Evolutionary conservation across 2,113 vertebrate species (phyloP).

Genomic region (Etheostoma spectabile): DNA sequence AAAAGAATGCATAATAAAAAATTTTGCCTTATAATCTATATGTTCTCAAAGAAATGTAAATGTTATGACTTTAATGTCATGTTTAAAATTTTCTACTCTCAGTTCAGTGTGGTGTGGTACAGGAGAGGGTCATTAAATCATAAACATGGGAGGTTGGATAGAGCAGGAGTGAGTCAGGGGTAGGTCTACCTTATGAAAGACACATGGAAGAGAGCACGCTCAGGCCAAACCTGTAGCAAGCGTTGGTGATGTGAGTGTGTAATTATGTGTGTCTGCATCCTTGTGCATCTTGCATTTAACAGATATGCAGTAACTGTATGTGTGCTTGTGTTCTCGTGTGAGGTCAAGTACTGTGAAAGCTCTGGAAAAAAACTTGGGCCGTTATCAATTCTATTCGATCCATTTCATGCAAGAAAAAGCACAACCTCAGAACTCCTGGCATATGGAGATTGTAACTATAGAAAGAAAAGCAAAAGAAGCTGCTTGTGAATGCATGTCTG

Average conservation of each 20-base stretch:
- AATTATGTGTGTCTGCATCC: conserved; percentile 10
- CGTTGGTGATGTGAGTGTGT: not conserved
- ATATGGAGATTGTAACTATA: conserved; percentile 79
- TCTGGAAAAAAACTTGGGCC: conserved; percentile 41
- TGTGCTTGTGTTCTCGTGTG: conserved; percentile 15
- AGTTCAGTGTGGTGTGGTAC: not conserved
- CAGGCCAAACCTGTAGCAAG: conserved; percentile 8
- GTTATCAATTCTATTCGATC: conserved; percentile 54
- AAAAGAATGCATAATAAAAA: no score
- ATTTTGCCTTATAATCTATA: no score
- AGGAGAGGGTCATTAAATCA: not conserved
- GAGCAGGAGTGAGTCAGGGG: conserved; percentile 1
- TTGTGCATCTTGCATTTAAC: not conserved
- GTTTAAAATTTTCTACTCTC: not conserved
- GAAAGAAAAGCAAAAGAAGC: conserved; percentile 66
- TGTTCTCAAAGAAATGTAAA: not conserved
- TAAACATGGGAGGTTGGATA: conserved; percentile 16
- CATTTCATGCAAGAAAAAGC: conserved; percentile 66
- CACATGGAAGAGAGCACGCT: conserved; percentile 24
- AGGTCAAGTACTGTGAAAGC: conserved; percentile 29
- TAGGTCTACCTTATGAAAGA: conserved; percentile 40
- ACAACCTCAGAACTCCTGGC: conserved; percentile 49
- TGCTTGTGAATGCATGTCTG: conserved; percentile 69
- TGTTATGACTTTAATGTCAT: not conserved
- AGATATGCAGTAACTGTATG: conserved; percentile 8